These are phyloP conservation scores for Stenoptilia bipunctidactyla DNA, from an alignment of 2,888 invertebrate species.

Conservation along the genomic window DNA sequence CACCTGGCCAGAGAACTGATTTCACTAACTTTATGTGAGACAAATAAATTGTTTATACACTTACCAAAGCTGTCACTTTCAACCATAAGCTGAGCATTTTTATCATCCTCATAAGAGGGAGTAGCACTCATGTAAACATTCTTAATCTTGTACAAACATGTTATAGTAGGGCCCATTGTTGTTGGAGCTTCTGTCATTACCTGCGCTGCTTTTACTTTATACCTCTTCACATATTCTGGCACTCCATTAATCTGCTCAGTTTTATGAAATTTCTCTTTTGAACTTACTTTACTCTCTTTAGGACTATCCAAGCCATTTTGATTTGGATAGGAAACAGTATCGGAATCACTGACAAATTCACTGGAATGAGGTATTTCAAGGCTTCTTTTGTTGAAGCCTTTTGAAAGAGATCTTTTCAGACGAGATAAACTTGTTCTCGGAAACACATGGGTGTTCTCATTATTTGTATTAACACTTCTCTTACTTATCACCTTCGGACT, in stretches of 20 bases:
- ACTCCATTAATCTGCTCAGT: constrained; percentile 29
- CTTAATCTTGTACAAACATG: constrained; percentile 51
- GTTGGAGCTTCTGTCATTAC: constrained; percentile 30
- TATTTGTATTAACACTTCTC: constrained; percentile 15
- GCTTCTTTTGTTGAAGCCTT: constrained; percentile 37
- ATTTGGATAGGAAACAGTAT: constrained; percentile 26
- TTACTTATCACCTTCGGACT: constrained; percentile 25
- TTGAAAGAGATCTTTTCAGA: constrained; percentile 23
- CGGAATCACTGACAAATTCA: constrained; percentile 25
- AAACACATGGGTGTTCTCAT: constrained; percentile 3
- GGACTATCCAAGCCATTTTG: constrained; percentile 4
- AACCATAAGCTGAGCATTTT: constrained; percentile 39
- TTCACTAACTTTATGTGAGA: too few species aligned
- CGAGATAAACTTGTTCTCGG: constrained; percentile 20
- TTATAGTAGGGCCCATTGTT: constrained; percentile 35
- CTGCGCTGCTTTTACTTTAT: constrained; percentile 34
- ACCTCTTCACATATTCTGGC: constrained; percentile 28
- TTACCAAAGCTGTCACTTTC: constrained; percentile 49
- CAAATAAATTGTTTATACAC: constrained; percentile 13
- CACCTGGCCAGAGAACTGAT: too few species aligned
- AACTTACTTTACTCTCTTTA: not conserved
- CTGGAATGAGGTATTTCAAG: constrained; percentile 30
- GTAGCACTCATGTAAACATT: constrained; percentile 47
- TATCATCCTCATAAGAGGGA: constrained; percentile 46
- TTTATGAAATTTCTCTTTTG: constrained; percentile 28